Conservation (phyloP, 2,888 invertebrate genomes). For the Eilema griseolum region DNA sequence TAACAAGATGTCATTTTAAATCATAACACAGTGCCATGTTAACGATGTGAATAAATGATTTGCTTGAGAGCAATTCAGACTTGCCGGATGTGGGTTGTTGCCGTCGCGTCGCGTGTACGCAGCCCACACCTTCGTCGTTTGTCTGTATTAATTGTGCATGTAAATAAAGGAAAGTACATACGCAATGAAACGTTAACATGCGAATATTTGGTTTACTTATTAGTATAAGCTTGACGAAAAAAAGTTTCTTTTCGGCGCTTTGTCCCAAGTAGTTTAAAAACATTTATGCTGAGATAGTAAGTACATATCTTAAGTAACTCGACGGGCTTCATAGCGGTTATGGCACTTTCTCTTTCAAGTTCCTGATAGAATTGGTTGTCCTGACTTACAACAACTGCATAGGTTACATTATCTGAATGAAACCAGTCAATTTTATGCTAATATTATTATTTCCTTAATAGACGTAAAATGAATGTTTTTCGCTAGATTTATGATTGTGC, state of each 20-base stretch:
- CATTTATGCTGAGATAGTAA: slow-evolving; percentile 46
- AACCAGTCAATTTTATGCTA: background rate
- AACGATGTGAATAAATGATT: slow-evolving; percentile 51
- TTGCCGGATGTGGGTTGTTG: slow-evolving; percentile 71
- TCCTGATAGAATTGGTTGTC: slow-evolving; percentile 28
- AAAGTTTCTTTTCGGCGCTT: background rate
- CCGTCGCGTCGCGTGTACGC: slow-evolving; percentile 61
- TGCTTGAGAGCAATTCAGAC: slow-evolving; percentile 65
- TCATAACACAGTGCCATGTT: slow-evolving; percentile 22
- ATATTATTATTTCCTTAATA: background rate
- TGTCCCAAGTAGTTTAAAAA: slow-evolving; percentile 2
- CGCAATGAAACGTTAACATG: slow-evolving; percentile 9
- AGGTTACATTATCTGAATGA: background rate
- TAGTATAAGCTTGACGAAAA: background rate
- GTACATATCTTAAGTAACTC: slow-evolving; percentile 73
- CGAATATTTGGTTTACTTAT: slow-evolving; percentile 17
- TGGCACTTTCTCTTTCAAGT: slow-evolving; percentile 66
- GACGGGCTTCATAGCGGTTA: slow-evolving; percentile 51
- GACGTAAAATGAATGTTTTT: background rate
- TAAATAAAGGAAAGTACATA: slow-evolving; percentile 63
- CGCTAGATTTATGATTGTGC: background rate
- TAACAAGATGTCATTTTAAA: slow-evolving; percentile 16
- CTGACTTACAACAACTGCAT: slow-evolving; percentile 16
- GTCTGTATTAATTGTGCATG: slow-evolving; percentile 54
- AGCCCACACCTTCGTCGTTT: slow-evolving; percentile 54